Base-by-base conservation (phyloP, 2,113 vertebrate species). In the Platycercus adscitus region DNA sequence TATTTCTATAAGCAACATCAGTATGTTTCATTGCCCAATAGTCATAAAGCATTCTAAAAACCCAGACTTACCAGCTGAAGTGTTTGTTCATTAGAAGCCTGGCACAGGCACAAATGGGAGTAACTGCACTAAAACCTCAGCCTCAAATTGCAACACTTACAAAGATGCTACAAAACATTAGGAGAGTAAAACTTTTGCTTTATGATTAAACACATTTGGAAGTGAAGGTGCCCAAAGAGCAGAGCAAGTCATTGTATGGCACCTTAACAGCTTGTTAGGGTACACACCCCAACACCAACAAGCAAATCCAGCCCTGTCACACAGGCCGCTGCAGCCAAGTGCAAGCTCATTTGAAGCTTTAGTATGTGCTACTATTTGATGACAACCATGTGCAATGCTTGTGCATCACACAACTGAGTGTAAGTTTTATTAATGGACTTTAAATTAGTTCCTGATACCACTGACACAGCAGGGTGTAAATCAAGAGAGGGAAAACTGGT, bases 361-460 rank as follows among this genome's bases (percentile, higher is more conserved):
- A 73, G 15, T 55, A 81, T 83, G n/a, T 26, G 55, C 83, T 71
- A 77, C 83, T 24, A 56, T 76, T 76, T 95, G 61, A 95, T 89
- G 77, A 91, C 83, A 95, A 84, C 65, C 96, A 93, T 18, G 61
- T 29, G 52, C 41, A 84, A 2, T 24, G n/a, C 52, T 79, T 68
- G 69, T 75, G 80, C 52, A 94, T 71, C 81, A 71, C 43, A 78
- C 61, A 78, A 33, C 9, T 0, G 49, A 86, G 64, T 43, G 60
- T 12, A 73, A 58, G 69, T 73, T 81, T 81, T 86, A 92, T 75
- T 88, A 41, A 91, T 50, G 37, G 37, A 26, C n/a, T 93, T 87
- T 43, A 81, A 86, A 94, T 92, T 44, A 92, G 68, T 68, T 90
- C 88, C 92, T 84, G 93, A 77, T 89, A 89, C 6, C 9, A 88